phyloP scores from a whole-genome alignment of 2,113 vertebrate genomes.

The Rhipidura dahli region DNA sequence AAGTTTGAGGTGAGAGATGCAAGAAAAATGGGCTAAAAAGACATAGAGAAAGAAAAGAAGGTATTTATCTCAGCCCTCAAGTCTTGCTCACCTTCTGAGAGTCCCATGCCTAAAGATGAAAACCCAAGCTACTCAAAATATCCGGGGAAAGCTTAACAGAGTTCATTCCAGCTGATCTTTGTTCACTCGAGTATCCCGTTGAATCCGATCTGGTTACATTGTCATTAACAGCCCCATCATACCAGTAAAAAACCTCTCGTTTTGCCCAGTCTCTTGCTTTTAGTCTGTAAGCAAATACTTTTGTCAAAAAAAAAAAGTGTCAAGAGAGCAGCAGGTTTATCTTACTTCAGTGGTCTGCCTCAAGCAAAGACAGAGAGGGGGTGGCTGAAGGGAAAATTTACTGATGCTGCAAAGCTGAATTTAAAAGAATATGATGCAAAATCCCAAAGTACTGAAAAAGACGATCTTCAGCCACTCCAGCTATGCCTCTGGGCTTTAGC shows the following conservation, averaged over 20 bases:
- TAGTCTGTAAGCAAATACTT: not conserved
- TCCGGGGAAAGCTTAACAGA: not conserved
- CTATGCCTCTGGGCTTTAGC: not conserved
- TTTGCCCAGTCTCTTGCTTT: not conserved
- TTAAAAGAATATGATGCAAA: not conserved
- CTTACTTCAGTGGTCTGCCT: not conserved
- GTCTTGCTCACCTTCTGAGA: not conserved
- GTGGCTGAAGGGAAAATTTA: not conserved
- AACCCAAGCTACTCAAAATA: not conserved
- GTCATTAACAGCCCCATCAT: not conserved
- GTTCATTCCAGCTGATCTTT: not conserved
- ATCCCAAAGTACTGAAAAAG: not conserved
- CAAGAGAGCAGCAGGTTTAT: not conserved
- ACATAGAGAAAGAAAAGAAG: not conserved
- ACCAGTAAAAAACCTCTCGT: accelerated
- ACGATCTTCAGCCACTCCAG: not conserved
- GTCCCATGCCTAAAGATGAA: not conserved
- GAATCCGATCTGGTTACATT: not conserved
- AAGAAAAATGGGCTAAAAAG: not conserved
- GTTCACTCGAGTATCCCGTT: accelerated
- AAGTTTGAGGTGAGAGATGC: not conserved
- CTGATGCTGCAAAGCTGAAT: not conserved
- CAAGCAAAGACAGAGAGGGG: accelerated
- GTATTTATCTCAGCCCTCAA: not conserved
- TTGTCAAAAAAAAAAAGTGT: not conserved